phyloP scores from a whole-genome alignment of 2,888 invertebrate species.

The Congeria kusceri region DNA sequence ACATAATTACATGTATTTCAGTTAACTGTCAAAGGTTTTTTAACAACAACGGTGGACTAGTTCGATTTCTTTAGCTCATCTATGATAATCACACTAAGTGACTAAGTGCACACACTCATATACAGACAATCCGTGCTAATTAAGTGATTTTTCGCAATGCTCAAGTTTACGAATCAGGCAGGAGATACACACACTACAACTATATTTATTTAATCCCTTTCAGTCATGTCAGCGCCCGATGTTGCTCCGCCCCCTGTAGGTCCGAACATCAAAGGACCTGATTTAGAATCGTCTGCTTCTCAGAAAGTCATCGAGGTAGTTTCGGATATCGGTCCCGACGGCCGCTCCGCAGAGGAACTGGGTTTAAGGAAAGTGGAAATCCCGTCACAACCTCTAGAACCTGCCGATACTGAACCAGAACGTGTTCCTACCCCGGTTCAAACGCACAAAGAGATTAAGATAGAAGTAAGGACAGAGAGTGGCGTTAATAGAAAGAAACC shows the following conservation, averaged over 20 bases:
- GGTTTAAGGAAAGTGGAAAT: conserved; percentile 5
- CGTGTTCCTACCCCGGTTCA: background rate
- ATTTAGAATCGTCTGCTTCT: conserved; percentile 15
- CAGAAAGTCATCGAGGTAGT: conserved; percentile 13
- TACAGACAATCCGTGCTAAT: no score
- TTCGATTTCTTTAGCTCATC: no score
- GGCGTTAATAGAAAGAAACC: conserved; percentile 3
- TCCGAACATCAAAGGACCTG: conserved; percentile 21
- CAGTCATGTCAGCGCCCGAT: conserved; percentile 67
- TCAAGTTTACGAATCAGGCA: background rate
- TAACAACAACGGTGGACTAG: no score
- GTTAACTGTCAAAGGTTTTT: background rate
- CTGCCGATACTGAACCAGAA: no score
- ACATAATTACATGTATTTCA: background rate
- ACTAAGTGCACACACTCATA: no score
- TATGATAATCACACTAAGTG: no score
- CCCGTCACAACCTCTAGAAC: no score
- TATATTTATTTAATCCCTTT: background rate
- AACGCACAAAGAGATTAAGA: conserved; percentile 8
- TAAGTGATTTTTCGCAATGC: background rate
- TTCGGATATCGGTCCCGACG: conserved; percentile 35
- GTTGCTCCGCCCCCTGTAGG: conserved; percentile 48
- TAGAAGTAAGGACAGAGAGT: conserved; percentile 1
- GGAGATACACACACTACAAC: background rate
- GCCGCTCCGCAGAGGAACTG: conserved; percentile 32